Conservation (phyloP, 2,113 vertebrate species). For the Osmerus mordax region DNA sequence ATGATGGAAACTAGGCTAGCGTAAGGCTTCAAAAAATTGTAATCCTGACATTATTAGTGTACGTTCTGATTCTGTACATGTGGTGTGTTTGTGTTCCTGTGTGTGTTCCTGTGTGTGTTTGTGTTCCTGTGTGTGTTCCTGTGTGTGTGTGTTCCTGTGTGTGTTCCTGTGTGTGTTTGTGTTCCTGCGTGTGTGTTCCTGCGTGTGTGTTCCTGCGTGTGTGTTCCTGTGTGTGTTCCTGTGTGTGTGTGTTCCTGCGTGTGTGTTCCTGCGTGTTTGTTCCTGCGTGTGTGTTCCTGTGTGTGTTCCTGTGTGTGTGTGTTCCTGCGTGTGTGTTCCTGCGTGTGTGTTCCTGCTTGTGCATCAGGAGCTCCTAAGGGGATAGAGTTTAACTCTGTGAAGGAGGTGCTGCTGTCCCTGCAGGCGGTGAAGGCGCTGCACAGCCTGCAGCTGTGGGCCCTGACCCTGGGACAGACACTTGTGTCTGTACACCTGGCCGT, state of each 20-base stretch:
- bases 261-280: neutral
- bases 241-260: too few relatives aligned
- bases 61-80: too few relatives aligned
- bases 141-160: too few relatives aligned
- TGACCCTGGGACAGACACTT: constrained; percentile 79
- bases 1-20: too few relatives aligned
- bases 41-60: too few relatives aligned
- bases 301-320: neutral
- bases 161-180: neutral
- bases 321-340: neutral
- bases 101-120: neutral
- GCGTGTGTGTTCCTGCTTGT: neutral
- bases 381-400: constrained; percentile 79
- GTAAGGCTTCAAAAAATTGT: too few relatives aligned
- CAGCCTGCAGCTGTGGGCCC: constrained; percentile 87
- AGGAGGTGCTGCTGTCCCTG: constrained; percentile 82
- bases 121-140: neutral
- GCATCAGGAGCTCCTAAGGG: constrained; percentile 79
- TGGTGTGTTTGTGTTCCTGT: neutral
- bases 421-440: constrained; percentile 82
- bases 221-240: neutral
- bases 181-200: too few relatives aligned
- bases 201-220: neutral
- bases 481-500: constrained; percentile 84
- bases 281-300: too few relatives aligned